Base-by-base conservation (phyloP, 2,113 vertebrate genomes). In the Ochotona curzoniae region DNA sequence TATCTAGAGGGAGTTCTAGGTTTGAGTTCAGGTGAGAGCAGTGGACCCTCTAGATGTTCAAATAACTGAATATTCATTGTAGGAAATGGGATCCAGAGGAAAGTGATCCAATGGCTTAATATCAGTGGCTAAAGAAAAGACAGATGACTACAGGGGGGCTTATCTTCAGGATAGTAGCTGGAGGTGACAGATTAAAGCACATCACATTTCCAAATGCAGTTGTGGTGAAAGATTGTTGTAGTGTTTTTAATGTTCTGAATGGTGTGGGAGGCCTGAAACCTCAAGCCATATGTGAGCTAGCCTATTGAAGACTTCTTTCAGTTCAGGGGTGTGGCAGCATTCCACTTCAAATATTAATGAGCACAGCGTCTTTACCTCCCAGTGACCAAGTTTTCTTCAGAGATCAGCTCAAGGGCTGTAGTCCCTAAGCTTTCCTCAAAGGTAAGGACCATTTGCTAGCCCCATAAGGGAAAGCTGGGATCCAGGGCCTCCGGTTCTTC, bases 361-460 rank as follows among this genome's bases (percentile, higher is more conserved):
- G 17, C 71, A 38, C 67, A 80, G 8, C 69, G 38, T 73, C 84
- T 89, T 90, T 74, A 47, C 47, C 95, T 96, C 66, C 70, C 76
- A 47, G 83, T 61, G 21, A 86, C 49, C 32, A 78, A 83, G 60
- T 57, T 91, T 83, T 93, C 54, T 86, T 73, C 20, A 47, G 79
- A 80, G 90, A 81, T 15, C 74, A 28, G 64, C 32, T 88, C 25
- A 21, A 32, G 35, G 67, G 70, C 64, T 61, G 15, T 30, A n/a
- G 49, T 17, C 83, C 2, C 10, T 80, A 83, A 79, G 57, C 32
- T 57, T 79, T 49, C 28, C 44, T 18, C 12, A 30, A n/a, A 66
- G 75, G 28, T 35, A 60, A 87, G 23, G 23, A 14, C 38, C 13
- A 54, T 71, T 7, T 3, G 21, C 51, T 21, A 76, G 44, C 21